Conservation (phyloP, 1,140 invertebrate genomes). For the Drosophila eugracilis region DNA sequence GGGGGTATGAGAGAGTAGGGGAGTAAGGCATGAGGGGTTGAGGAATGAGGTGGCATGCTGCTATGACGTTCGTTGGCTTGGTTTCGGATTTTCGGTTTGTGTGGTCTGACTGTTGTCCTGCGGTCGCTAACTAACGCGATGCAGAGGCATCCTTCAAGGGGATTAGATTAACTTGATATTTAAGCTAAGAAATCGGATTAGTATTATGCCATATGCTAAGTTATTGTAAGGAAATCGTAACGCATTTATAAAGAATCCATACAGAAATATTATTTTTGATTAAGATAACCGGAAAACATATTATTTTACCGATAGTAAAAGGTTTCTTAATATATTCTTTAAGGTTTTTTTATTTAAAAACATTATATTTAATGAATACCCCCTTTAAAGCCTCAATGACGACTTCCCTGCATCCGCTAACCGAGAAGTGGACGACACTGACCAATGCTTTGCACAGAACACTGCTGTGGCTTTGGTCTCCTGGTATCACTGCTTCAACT, state of each 20-base stretch:
- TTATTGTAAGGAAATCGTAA: too few relatives aligned
- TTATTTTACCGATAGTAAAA: too few relatives aligned
- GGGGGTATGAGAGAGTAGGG: background rate
- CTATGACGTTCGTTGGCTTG: conserved; percentile 36
- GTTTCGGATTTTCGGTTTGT: conserved; percentile 37
- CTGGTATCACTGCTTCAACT: conserved; percentile 33
- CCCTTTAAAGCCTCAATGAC: background rate
- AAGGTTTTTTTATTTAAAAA: too few relatives aligned
- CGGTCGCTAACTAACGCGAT: conserved; percentile 16
- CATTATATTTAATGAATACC: too few relatives aligned
- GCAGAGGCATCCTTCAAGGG: conserved; percentile 36
- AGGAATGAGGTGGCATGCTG: conserved; percentile 39
- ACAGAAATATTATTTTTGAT: too few relatives aligned
- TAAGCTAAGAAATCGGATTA: background rate
- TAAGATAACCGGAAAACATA: too few relatives aligned
- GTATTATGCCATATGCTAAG: too few relatives aligned
- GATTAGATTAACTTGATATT: background rate
- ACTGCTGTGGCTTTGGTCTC: conserved; percentile 14
- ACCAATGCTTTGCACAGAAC: conserved; percentile 28
- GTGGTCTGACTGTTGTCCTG: conserved; percentile 44
- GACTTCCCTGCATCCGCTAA: conserved; percentile 14
- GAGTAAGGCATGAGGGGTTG: background rate
- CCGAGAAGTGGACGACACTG: conserved; percentile 21
- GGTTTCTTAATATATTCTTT: too few relatives aligned
- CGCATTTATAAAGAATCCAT: too few relatives aligned